Evolutionary conservation across 2,888 invertebrate genomes (phyloP).

Genomic region (Vanessa cardui): DNA sequence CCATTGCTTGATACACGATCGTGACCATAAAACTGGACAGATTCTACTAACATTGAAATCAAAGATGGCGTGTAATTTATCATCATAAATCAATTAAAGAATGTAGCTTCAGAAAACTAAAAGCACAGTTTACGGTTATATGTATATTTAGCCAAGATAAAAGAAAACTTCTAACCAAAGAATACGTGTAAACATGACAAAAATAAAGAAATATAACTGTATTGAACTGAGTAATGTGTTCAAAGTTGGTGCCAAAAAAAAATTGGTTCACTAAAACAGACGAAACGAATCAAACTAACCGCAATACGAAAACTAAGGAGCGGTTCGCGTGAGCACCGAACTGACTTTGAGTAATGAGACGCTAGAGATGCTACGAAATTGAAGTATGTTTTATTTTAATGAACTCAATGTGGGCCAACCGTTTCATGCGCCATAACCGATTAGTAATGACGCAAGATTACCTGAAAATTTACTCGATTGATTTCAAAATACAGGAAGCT

Average conservation of each 20-base stretch:
- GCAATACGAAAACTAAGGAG: slow-evolving; percentile 53
- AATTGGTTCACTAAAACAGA: slow-evolving; percentile 39
- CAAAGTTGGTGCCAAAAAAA: slow-evolving; percentile 21
- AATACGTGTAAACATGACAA: too few species aligned
- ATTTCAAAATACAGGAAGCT: slow-evolving; percentile 62
- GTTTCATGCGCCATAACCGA: slow-evolving; percentile 53
- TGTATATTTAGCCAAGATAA: too few species aligned
- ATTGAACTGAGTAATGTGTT: slow-evolving; percentile 12
- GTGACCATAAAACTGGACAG: too few species aligned
- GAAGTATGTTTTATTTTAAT: slow-evolving; percentile 70
- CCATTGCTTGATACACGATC: too few species aligned
- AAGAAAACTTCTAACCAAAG: too few species aligned
- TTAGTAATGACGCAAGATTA: slow-evolving; percentile 59
- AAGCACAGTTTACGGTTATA: too few species aligned
- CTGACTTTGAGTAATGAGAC: slow-evolving; percentile 73
- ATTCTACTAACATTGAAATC: too few species aligned
- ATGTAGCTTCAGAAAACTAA: too few species aligned
- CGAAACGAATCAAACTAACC: slow-evolving; percentile 38
- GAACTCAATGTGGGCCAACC: slow-evolving; percentile 67
- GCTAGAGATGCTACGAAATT: slow-evolving; percentile 65
- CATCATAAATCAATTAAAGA: too few species aligned
- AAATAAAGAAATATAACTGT: neutral
- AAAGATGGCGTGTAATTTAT: too few species aligned
- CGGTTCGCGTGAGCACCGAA: slow-evolving; percentile 65
- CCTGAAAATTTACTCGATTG: slow-evolving; percentile 60